Evolutionary conservation across 2,888 invertebrate species (phyloP), one percentile per base, ranked within the genome.

Genomic region (Orthosia incerta): DNA sequence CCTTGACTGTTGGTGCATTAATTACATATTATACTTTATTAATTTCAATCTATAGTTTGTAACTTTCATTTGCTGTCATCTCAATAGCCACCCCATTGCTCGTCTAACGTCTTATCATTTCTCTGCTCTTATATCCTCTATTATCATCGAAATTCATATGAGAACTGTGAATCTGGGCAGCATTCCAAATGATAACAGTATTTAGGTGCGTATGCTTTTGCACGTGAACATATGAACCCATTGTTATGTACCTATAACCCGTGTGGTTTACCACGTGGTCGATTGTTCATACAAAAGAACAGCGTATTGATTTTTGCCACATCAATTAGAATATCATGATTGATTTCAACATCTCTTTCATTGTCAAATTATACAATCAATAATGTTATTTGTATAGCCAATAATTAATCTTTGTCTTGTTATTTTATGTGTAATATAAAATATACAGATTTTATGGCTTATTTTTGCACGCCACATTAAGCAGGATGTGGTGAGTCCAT

Each of bases 171-270:
- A 31, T 5, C 31, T 31, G 31, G 78, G 78, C 79, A 78, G 12
- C 5, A 20, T 26, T 78, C 78, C 79, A 78, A 78, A 26, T 64
- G 67, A 73, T 73, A 78, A 55, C 57, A 59, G 7, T 5, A 16
- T 3, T 46, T 12, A n/a, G 16, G 13, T 18, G 23, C 51, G 48
- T 23, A 16, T 56, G 56, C 11, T 12, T 23, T 9, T 18, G 20
- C 71, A 71, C 57, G 71, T 7, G 31, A 31, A 31, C 1, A 31
- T 31, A 0, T 31, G 31, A 31, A 31, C 7, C 31, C 5, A 31
- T 1, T 31, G 5, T 31, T 31, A 31, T 31, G 31, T 31, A 31
- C 31, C 31, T 31, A 7, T 31, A 7, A 31, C 31, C 1, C 31
- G 31, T 31, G 31, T 31, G 31, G 31, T 31, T 31, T 31, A 7